Base-by-base conservation (phyloP, 2,113 vertebrate species). In the Ceyx melanurus region DNA sequence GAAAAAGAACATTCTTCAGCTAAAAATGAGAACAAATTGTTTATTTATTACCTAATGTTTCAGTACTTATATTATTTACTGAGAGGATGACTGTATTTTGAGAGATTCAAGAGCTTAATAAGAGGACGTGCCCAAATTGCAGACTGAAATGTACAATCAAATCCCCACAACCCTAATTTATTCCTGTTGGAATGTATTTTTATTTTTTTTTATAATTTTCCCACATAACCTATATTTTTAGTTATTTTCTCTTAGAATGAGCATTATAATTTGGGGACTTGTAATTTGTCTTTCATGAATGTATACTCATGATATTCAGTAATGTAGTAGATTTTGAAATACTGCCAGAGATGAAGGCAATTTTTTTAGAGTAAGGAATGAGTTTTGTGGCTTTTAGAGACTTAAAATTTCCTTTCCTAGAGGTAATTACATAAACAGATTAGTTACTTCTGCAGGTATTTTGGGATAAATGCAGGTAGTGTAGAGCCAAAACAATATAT, bases 381-480 rank as follows among this genome's bases (percentile, higher is more conserved):
- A 73, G 17, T 89, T 91, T 67, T 60, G 23, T 75, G 71, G 43
- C 22, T 93, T 80, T 96, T 58, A 73, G 31, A 26, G 81, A 71
- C 57, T 89, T 70, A 56, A 80, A 71, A 88, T 66, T 88, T 93
- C 22, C 46, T 92, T 94, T 23, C 28, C n/a, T 83, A 33, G 46
- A 60, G 21, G 26, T 85, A 79, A 70, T 92, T 94, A 61, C 53
- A 86, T 92, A 77, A 29, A 40, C 48, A 85, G 50, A 82, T 94
- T 43, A 77, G 51, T 25, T 80, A 56, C 14, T 15, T 89, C 23
- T 48, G 48, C 35, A 89, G 57, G 28, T 86, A 73, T 74, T 92
- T 92, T 43, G 43, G 46, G 40, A 71, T 89, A 74, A 82, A 66
- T 86, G 29, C 35, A 85, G 35, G n/a, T 45, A 74, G 16, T 28